Base-by-base conservation (phyloP, 2,888 invertebrate species). In the Bellardia bayeri region DNA sequence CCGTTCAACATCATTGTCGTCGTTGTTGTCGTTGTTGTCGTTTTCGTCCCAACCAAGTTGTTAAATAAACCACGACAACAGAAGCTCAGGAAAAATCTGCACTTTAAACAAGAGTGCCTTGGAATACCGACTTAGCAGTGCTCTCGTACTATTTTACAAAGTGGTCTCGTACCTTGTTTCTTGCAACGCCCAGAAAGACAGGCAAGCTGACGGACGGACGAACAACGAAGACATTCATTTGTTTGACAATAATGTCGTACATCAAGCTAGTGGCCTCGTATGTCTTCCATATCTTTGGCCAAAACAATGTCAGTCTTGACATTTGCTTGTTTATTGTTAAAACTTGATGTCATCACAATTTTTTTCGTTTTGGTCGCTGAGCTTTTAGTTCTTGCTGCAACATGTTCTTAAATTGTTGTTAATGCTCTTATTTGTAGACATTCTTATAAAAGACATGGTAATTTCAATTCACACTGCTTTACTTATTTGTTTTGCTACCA, bases 231-330 rank as follows among this genome's bases (percentile, higher is more conserved):
- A 45, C 74, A 85, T 87, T 85, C 87, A 87, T 87, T 87, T 87
- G 87, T 82, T 85, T 88, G 87, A 88, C 89, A 89, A 88, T 85
- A 88, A 89, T 89, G 89, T 89, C 88, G 88, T 89, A 89, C 89
- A 89, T 89, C 89, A 89, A 85, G 85, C 88, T 88, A 89, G 88
- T 89, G 88, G 88, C 88, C 89, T 89, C 89, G 88, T 89, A 88
- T 87, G 88, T 89, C 88, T 88, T 85, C 30, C 63, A 83, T 75
- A 69, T 56, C 75, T 80, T 76, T 74, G 61, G 40, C 54, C 81
- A 79, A 87, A 85, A 80, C 85, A 89, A 88, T 88, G 89, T 90
- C 89, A 89, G 75, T 89, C 84, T 88, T 88, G 88, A 86, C 89
- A 88, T 89, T 89, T 89, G 78, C 86, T 88, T 88, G 88, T 88